Evolutionary conservation across 1,140 invertebrate genomes (phyloP), one percentile per base, ranked within the genome.

Genomic region (Drosophila jambulina): DNA sequence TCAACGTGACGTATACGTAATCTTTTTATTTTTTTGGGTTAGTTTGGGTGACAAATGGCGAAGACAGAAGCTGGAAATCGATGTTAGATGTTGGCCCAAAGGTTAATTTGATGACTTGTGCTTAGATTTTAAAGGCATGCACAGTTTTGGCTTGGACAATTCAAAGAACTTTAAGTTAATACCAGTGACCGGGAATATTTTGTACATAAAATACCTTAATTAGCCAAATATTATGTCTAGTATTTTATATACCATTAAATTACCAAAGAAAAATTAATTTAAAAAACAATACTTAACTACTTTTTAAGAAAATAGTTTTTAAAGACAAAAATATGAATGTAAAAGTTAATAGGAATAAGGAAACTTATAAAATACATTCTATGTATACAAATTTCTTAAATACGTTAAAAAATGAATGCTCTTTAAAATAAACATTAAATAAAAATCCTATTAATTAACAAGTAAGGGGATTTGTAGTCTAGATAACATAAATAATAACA

Each of bases 1-100:
- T 54, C 63, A 51, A 72, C 69, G 68, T 72, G 69, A 72, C 53
- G 67, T 71, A 75, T 75, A 75, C 60, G 61, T 58, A 76, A 65
- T 49, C 64, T 43, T 49, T 21, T 59, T 43, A 36, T 13, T 59
- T 60, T 46, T 46, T 3, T 19, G 4, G 17, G 60, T 76, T 76
- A 76, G 71, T 60, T 56, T 36, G 21, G 57, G 51, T 76, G 71
- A 42, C 48, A 48, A 67, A 40, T 38, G 34, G 45, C 43, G 68
- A 75, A 61, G 70, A 74, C 29, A 49, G n/a, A 71, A 72, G 53
- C 53, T 74, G 70, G 45, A 75, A 75, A 13, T 58, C 60, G 25
- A 60, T 75, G 32, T 25, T 59, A 38, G 17, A 45, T 77, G 48
- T 69, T 45, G 54, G 17, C 23, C 54, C 62, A 74, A 46, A 53